These are phyloP conservation scores for Fistularia tabacaria DNA, from an alignment of 2,797 vertebrate genomes.

Conservation along the genomic window DNA sequence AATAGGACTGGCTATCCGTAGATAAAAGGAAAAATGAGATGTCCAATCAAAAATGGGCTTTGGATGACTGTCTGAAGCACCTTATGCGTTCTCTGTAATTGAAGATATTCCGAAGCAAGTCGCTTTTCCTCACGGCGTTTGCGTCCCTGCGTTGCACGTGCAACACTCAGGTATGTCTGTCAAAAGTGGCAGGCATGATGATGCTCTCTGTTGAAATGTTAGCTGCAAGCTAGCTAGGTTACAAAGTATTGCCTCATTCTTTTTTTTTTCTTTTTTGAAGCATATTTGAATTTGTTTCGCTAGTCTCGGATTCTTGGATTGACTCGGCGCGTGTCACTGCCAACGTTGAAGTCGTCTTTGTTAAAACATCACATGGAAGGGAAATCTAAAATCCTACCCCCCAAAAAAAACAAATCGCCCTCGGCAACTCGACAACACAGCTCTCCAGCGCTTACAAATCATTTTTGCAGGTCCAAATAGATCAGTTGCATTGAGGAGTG, in stretches of 20 bases:
- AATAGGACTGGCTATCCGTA: too few species aligned
- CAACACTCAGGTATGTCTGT: conserved; percentile 5
- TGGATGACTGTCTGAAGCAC: too few species aligned
- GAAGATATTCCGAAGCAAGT: too few species aligned
- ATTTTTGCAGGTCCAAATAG: too few species aligned
- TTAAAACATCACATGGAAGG: conserved; percentile 6
- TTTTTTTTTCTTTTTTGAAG: not conserved
- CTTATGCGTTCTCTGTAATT: too few species aligned
- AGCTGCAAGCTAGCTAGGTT: conserved; percentile 36
- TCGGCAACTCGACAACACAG: too few species aligned
- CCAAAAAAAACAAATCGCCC: too few species aligned
- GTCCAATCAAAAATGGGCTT: too few species aligned
- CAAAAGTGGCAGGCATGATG: conserved; percentile 12
- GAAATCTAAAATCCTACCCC: not conserved
- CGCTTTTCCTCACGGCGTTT: not conserved
- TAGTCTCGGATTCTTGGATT: not conserved
- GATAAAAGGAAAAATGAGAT: too few species aligned
- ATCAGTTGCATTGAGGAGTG: too few species aligned
- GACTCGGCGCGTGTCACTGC: conserved; percentile 4
- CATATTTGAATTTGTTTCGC: too few species aligned
- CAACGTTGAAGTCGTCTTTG: conserved; percentile 11
- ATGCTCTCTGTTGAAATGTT: conserved; percentile 25
- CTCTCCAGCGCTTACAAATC: too few species aligned
- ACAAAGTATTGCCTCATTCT: conserved; percentile 54
- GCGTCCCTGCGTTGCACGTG: not conserved